Evolutionary conservation across 2,113 vertebrate species (phyloP).

Genomic region (Clarias magur): DNA sequence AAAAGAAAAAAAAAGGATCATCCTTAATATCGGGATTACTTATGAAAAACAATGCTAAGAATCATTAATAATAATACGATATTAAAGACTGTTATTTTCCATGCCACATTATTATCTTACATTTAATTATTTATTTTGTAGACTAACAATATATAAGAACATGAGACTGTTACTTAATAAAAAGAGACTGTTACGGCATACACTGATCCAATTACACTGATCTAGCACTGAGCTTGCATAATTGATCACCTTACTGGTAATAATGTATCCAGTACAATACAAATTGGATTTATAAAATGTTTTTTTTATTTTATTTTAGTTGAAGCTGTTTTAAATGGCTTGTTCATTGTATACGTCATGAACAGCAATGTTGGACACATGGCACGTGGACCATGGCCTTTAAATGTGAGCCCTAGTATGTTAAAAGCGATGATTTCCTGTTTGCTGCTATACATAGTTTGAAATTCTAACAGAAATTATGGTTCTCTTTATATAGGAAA

Average conservation of each 20-base stretch:
- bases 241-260: slow-evolving; percentile 20
- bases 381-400: slow-evolving; percentile 3
- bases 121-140: slow-evolving; percentile 38
- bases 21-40: slow-evolving; percentile 28
- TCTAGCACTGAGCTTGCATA: slow-evolving; percentile 10
- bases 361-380: slow-evolving; percentile 20
- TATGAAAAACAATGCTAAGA: slow-evolving; percentile 59
- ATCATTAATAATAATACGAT: slow-evolving; percentile 67
- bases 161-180: slow-evolving; percentile 65
- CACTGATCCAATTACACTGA: not conserved
- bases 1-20: not conserved
- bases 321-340: slow-evolving; percentile 24
- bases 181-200: slow-evolving; percentile 69
- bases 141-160: slow-evolving; percentile 52
- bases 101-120: slow-evolving; percentile 45
- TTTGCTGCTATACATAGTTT: slow-evolving; percentile 53
- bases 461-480: slow-evolving; percentile 26
- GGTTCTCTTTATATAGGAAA: slow-evolving; percentile 51
- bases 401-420: slow-evolving; percentile 31
- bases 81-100: slow-evolving; percentile 72
- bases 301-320: slow-evolving; percentile 13
- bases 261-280: not conserved
- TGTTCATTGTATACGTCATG: slow-evolving; percentile 25
- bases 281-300: not conserved
- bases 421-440: slow-evolving; percentile 50